These are phyloP conservation scores for Phalanger gymnotis DNA, from an alignment of 2,797 vertebrate species.

Conservation along the genomic window DNA sequence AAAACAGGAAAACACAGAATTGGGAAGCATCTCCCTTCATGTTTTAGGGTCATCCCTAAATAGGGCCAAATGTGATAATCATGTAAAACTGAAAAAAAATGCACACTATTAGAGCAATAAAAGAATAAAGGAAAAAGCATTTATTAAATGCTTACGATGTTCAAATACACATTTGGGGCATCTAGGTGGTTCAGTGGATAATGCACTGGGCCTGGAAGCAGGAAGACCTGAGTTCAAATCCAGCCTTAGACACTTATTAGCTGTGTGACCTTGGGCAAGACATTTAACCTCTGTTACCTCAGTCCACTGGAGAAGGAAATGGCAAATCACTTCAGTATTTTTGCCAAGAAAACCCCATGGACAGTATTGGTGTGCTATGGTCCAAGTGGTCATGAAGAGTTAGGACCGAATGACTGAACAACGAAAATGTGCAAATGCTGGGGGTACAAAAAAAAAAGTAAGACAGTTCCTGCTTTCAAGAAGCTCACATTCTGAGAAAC, in stretches of 20 bases:
- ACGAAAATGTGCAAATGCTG: neutral
- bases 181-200: neutral
- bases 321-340: neutral
- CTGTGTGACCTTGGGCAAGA: neutral
- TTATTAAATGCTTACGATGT: neutral
- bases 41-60: slow-evolving; percentile 7
- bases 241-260: neutral
- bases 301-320: neutral
- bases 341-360: neutral
- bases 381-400: neutral
- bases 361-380: neutral
- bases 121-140: neutral
- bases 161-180: neutral
- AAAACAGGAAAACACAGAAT: neutral
- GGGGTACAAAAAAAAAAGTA: neutral
- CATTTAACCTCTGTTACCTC: neutral
- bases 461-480: neutral
- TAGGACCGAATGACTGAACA: neutral
- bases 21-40: neutral
- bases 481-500: neutral
- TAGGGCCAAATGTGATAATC: neutral
- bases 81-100: neutral
- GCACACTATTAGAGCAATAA: neutral
- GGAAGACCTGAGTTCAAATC: neutral
- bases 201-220: neutral